Percentiles rank a stretch among this genome's conserved stretches.
Conservation (phyloP, 1,140 invertebrate species). For the Drosophila miranda region DNA sequence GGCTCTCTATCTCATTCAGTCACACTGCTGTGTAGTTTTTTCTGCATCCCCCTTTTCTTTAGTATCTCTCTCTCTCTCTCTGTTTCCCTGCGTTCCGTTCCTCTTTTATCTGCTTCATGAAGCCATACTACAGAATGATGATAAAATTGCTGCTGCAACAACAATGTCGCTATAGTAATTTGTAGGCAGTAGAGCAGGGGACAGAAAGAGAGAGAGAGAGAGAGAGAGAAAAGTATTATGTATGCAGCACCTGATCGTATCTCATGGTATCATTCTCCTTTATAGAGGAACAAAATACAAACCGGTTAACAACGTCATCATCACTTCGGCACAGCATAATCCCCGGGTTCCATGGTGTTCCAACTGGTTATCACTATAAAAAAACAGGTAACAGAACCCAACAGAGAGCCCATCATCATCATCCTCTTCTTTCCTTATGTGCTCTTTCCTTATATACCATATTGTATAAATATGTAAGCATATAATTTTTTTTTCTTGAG, state of each 20-base stretch:
- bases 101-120: slow-evolving; percentile 25
- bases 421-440: slow-evolving; percentile 24
- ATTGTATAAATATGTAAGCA: not conserved
- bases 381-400: slow-evolving; percentile 44
- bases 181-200: slow-evolving; percentile 28
- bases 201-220: too few relatives aligned
- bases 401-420: slow-evolving; percentile 12
- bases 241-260: slow-evolving; percentile 67
- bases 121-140: slow-evolving; percentile 52
- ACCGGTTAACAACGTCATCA: slow-evolving; percentile 70
- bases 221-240: slow-evolving; percentile 20
- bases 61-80: slow-evolving; percentile 2
- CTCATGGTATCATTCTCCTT: slow-evolving; percentile 48
- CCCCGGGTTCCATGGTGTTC: slow-evolving; percentile 18
- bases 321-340: slow-evolving; percentile 24
- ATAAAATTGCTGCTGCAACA: slow-evolving; percentile 55
- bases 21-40: slow-evolving; percentile 5
- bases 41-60: not conserved
- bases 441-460: slow-evolving; percentile 32
- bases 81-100: not conserved
- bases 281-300: slow-evolving; percentile 18
- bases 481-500: slow-evolving; percentile 42
- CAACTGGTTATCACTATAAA: slow-evolving; percentile 53
- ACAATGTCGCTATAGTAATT: slow-evolving; percentile 63
- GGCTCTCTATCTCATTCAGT: slow-evolving; percentile 7